phyloP scores from a whole-genome alignment of 2,113 vertebrate genomes.

The Spea bombifrons region DNA sequence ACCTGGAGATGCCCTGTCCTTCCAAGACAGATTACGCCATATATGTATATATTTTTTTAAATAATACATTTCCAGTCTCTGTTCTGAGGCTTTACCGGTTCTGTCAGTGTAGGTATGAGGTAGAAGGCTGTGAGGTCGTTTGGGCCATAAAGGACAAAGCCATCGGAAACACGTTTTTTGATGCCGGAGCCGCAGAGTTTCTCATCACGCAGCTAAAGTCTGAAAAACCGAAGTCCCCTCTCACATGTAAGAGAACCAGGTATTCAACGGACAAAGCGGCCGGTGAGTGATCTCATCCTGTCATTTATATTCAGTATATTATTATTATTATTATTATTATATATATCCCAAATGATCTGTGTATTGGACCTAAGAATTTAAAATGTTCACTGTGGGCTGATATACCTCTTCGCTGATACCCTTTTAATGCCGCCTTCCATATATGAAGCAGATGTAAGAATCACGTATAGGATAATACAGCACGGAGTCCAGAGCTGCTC shows the following conservation, averaged over 20 bases:
- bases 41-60: not conserved
- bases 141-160: constrained; percentile 95
- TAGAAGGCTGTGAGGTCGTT: constrained; percentile 89
- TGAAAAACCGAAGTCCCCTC: constrained; percentile 61
- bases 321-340: too few relatives aligned
- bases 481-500: too few relatives aligned
- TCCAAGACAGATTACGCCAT: not conserved
- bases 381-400: too few relatives aligned
- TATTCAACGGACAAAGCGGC: constrained; percentile 77
- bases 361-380: too few relatives aligned
- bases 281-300: not conserved
- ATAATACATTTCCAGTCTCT: too few relatives aligned
- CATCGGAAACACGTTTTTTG: constrained; percentile 95
- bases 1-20: not conserved
- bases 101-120: constrained; percentile 69
- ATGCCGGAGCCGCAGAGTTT: constrained; percentile 91
- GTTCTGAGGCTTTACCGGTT: constrained; percentile 2
- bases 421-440: too few relatives aligned
- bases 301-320: not conserved
- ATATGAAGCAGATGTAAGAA: too few relatives aligned
- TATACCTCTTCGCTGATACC: too few relatives aligned
- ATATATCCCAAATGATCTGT: too few relatives aligned
- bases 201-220: constrained; percentile 77
- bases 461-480: too few relatives aligned
- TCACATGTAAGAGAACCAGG: constrained; percentile 76